Percentiles rank a stretch among this genome's conserved stretches.
Conservation (phyloP, 2,888 invertebrate genomes). For the Epinotia brunnichana region DNA sequence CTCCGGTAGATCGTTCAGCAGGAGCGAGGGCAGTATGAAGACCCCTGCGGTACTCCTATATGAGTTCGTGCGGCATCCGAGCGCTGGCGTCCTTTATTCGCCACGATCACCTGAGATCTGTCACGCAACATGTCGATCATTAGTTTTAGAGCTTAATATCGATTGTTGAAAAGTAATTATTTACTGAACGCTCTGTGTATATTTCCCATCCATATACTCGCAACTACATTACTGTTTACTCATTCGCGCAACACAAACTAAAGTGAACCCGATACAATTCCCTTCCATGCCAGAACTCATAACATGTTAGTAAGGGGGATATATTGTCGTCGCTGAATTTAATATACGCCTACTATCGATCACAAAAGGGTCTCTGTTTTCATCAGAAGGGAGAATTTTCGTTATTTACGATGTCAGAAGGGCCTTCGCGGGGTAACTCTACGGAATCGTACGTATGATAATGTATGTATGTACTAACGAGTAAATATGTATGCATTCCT, state of each 20-base stretch:
- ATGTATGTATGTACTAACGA: background rate
- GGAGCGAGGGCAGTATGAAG: too few species aligned
- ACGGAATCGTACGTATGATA: background rate
- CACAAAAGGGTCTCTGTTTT: constrained; percentile 26
- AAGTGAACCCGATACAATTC: background rate
- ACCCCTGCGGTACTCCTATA: too few species aligned
- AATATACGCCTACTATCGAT: constrained; percentile 19
- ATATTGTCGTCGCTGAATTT: constrained; percentile 5
- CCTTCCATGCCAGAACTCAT: constrained; percentile 6
- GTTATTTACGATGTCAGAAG: constrained; percentile 26
- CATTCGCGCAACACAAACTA: background rate
- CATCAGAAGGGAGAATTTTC: constrained; percentile 21
- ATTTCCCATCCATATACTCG: background rate
- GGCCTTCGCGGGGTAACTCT: background rate
- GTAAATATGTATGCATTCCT: too few species aligned
- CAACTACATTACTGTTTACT: background rate
- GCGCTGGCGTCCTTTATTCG: too few species aligned
- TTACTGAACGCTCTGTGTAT: background rate
- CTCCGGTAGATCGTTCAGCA: too few species aligned
- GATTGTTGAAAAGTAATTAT: too few species aligned
- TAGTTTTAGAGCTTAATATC: too few species aligned
- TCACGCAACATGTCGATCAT: too few species aligned
- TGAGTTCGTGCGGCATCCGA: too few species aligned
- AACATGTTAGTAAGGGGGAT: background rate
- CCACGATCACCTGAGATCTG: too few species aligned